Percentiles rank a stretch among this genome's conserved stretches.
Conservation (phyloP, 1,140 invertebrate genomes). For the Drosophila parabipectinata region DNA sequence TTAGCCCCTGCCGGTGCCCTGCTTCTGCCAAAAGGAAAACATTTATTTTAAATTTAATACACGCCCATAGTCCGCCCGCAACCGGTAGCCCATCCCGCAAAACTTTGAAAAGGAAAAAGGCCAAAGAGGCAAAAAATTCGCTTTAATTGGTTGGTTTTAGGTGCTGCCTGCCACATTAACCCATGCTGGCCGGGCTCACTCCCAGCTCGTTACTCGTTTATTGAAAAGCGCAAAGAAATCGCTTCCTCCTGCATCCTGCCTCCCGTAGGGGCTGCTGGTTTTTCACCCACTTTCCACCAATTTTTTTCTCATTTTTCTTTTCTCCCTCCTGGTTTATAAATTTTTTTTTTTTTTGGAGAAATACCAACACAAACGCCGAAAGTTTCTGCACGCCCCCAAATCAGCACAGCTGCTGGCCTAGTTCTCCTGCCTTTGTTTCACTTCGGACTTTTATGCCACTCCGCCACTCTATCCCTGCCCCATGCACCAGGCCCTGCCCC, state of each 20-base stretch:
- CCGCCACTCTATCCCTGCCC: constrained; percentile 7
- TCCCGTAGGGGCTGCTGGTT: constrained; percentile 10
- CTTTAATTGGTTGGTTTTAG: constrained; percentile 74
- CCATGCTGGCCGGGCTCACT: constrained; percentile 12
- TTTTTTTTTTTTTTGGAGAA: constrained; percentile 19
- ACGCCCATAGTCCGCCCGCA: constrained; percentile 33
- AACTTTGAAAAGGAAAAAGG: constrained; percentile 24
- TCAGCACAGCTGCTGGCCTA: constrained; percentile 75
- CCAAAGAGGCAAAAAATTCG: constrained; percentile 45
- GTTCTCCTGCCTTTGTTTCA: constrained; percentile 71
- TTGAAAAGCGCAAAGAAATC: constrained; percentile 77
- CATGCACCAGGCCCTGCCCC: neutral
- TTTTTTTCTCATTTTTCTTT: neutral
- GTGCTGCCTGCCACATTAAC: constrained; percentile 53
- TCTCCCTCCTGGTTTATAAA: constrained; percentile 5
- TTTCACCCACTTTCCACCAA: constrained; percentile 5
- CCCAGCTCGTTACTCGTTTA: constrained; percentile 33
- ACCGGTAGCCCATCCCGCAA: neutral
- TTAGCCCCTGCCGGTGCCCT: constrained; percentile 39
- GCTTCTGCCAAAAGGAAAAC: constrained; percentile 55
- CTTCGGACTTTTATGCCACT: constrained; percentile 40
- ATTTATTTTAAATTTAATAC: constrained; percentile 79
- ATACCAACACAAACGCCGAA: constrained; percentile 60
- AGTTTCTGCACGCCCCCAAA: constrained; percentile 52
- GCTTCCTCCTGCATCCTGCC: constrained; percentile 12